Base-by-base conservation (phyloP, 2,113 vertebrate genomes). In the Triplophysa dalaica region DNA sequence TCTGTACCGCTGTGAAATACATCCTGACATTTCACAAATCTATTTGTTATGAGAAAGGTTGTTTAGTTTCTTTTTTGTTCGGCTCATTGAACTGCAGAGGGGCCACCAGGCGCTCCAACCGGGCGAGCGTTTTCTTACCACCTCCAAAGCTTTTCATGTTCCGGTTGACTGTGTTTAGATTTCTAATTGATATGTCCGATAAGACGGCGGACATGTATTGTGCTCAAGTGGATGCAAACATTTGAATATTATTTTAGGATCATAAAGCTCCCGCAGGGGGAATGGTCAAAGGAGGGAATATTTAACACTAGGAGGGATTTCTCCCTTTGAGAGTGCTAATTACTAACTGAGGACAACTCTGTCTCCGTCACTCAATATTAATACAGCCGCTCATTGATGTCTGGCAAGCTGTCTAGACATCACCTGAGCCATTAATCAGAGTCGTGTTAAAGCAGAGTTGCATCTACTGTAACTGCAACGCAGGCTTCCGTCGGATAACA, bases 1-100 rank as follows among this genome's bases (percentile, higher is more conserved):
- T 69, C 48, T 38, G 54, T 52, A 77, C 75, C 82, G 73, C 74
- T 4, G 77, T 78, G 67, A 67, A 85, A 82, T 83, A 43, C 77
- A 61, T 79, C 72, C 75, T 89, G 82, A 87, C 86, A 88, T 87
- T 88, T 86, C 48, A 79, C 72, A 83, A 81, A 84, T 85, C 66
- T 84, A 48, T 81, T 85, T 81, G 73, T 81, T 76, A 81, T 68
- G 29, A 81, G 41, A 83, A 83, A 78, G 69, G 63, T 66, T 56
- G 65, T 79, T 81, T 74, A 33, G 50, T 72, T 63, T 70, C 72
- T 65, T 67, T 77, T 62, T 63, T 74, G 65, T 61, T 63, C 33
- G 54, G 74, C 58, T 78, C 63, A 54, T 56, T 62, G 61, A 64
- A 67, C 70, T 69, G 64, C 16, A 69, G 29, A 19, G 68, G 74